phyloP scores from a whole-genome alignment of 2,113 vertebrate genomes.

The Carettochelys insculpta region DNA sequence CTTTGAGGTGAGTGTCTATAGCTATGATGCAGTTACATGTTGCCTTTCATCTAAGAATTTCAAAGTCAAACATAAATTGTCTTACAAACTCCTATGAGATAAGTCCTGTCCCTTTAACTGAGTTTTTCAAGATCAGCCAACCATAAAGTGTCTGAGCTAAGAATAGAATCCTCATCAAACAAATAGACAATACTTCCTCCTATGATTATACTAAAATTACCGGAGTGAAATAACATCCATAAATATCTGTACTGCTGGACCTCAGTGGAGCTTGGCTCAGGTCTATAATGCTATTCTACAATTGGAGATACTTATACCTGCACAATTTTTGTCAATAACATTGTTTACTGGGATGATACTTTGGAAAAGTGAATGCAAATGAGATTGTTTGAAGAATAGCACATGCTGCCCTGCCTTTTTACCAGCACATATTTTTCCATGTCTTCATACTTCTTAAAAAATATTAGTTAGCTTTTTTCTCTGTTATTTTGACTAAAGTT shows the following conservation, averaged over 20 bases:
- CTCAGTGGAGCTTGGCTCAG: not conserved
- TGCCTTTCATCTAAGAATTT: not conserved
- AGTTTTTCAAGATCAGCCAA: not conserved
- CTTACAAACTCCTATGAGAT: not conserved
- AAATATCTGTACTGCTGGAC: not conserved
- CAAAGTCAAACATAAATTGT: not conserved
- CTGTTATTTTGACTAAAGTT: not conserved
- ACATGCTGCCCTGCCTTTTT: not conserved
- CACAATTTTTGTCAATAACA: not conserved
- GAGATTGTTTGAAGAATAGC: not conserved
- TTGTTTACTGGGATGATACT: not conserved
- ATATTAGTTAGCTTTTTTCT: not conserved
- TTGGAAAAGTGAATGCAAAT: not conserved
- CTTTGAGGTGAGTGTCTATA: not conserved
- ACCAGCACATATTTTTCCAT: not conserved
- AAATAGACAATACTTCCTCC: not conserved
- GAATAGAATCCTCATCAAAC: not conserved
- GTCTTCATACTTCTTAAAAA: not conserved
- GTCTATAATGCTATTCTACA: not conserved
- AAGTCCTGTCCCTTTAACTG: not conserved
- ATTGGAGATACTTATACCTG: not conserved
- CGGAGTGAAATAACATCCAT: not conserved
- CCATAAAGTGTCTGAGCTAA: not conserved
- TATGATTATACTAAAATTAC: not conserved
- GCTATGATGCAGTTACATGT: not conserved